These are phyloP conservation scores for Scylla paramamosain DNA, from an alignment of 1,140 invertebrate species.

Conservation along the genomic window DNA sequence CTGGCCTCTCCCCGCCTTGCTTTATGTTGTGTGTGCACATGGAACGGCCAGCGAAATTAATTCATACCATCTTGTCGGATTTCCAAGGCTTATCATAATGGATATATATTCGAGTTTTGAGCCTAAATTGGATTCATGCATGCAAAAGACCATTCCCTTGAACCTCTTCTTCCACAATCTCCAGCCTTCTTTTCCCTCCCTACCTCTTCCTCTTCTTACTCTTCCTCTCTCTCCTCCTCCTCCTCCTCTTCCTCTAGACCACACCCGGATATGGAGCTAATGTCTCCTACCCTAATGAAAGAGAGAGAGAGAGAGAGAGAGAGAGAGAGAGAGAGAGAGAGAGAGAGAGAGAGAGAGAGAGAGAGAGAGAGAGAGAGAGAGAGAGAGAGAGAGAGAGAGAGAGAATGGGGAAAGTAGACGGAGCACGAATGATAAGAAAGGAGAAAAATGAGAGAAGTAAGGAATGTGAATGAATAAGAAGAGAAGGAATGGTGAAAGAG, in stretches of 20 bases:
- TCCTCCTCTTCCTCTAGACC: background rate
- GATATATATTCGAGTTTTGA: conserved; percentile 45
- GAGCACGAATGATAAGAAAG: too few relatives aligned
- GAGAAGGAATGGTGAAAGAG: too few relatives aligned
- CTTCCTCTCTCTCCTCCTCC: background rate
- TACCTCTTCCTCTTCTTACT: background rate
- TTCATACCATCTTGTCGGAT: conserved; percentile 63
- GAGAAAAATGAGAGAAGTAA: too few relatives aligned
- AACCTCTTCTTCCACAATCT: background rate
- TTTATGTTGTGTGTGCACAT: background rate
- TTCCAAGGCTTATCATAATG: conserved; percentile 45
- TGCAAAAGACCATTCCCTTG: conserved; percentile 49
- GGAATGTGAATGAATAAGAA: too few relatives aligned
- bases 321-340: too few relatives aligned
- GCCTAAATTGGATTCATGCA: conserved; percentile 43
- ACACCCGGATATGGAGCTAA: background rate
- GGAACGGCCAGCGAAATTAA: conserved; percentile 46
- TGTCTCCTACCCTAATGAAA: background rate
- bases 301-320: background rate
- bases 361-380: too few relatives aligned
- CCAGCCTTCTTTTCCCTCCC: background rate
- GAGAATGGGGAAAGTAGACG: too few relatives aligned
- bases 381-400: too few relatives aligned
- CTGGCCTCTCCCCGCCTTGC: background rate
- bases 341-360: too few relatives aligned